Conservation (phyloP, 2,797 vertebrate species). For the Lophotriccus pileatus region DNA sequence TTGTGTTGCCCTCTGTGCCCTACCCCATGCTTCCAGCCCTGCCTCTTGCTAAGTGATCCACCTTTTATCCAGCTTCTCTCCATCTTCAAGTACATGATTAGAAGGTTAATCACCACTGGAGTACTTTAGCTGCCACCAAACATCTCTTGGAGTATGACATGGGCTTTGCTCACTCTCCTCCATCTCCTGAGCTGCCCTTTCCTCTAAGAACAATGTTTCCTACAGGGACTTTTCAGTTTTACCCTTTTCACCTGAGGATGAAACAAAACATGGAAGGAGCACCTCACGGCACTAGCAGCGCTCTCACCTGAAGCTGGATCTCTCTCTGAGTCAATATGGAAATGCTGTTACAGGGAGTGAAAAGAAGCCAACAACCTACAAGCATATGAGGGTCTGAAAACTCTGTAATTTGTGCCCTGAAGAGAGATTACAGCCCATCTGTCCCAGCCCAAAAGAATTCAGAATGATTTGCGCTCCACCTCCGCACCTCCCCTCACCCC, state of each 20-base stretch:
- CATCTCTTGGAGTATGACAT: neutral
- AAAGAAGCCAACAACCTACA: neutral
- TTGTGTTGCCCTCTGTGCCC: fast-evolving
- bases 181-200: neutral
- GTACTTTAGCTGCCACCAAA: neutral
- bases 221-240: neutral
- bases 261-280: neutral
- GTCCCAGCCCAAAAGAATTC: neutral
- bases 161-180: neutral
- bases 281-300: fast-evolving
- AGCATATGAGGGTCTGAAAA: neutral
- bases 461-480: neutral
- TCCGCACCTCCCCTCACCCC: neutral
- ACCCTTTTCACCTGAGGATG: neutral
- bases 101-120: neutral
- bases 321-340: neutral
- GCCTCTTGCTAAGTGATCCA: neutral
- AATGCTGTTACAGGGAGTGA: neutral
- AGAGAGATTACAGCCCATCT: neutral
- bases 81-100: neutral
- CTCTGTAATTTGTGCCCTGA: neutral
- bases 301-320: neutral
- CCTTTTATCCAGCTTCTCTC: neutral
- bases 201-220: neutral
- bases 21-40: neutral